Evolutionary conservation across 2,888 invertebrate genomes (phyloP), one percentile per base, ranked within the genome.

Genomic region (Poecilus cupreus): DNA sequence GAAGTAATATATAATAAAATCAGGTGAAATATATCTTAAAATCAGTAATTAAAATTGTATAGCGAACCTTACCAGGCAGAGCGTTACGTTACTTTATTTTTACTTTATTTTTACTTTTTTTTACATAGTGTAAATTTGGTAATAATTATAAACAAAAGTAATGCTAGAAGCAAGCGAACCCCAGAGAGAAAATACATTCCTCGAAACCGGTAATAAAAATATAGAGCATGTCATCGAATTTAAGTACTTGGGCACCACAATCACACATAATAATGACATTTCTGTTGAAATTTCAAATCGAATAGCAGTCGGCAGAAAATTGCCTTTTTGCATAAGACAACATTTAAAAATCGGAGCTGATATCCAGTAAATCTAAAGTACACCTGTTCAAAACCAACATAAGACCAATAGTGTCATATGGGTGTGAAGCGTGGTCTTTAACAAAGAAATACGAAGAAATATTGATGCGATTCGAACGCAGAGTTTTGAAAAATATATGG

Each of bases 401-500:
- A 8, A 13, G 51, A 51, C 51, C 51, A 16, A 16, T 18, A 13
- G 51, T 51, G 18, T 18, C 51, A 18, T 51, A 51, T 18, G 18
- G 18, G 5, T 51, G 51, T 18, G 51, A 51, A 18, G 51, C 51
- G 8, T 51, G 51, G 18, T 18, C 16, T 18, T 8, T 51, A 16
- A 51, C 51, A 51, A 51, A 8, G 51, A 26, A 26, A 26, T 3
- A 26, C 26, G 26, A 26, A 5, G 26, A 26, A 26, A 26, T 26
- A 26, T 26, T 26, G 26, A 26, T 26, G 26, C 26, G 26, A 18
- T 60, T 60, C 16, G n/a, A 60, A 24, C 60, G 60, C 1, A 60
- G 60, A 13, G 60, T 60, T 3, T 24, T 60, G 60, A 24, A 60
- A 60, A 60, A 60, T 60, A 60, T 60, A 60, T 60, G 60, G 60